phyloP scores from a whole-genome alignment of 1,140 invertebrate genomes.

The Condylostylus longicornis region DNA sequence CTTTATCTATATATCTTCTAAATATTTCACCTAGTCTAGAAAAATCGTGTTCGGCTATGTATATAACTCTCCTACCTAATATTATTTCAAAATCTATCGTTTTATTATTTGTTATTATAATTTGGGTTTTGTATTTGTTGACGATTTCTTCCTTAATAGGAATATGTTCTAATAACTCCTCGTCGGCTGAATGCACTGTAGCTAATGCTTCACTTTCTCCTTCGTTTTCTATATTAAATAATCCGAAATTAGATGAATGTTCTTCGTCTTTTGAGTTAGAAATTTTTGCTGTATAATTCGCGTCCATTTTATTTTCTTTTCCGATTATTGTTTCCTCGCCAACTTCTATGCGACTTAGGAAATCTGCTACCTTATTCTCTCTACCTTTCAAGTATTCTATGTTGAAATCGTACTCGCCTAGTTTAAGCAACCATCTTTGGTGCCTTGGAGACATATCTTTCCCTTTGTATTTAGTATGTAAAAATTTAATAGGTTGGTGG shows the following conservation, averaged over 20 bases:
- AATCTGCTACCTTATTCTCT: conserved; percentile 7
- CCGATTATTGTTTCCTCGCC: conserved; percentile 1
- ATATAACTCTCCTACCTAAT: conserved; percentile 1
- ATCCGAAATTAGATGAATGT: no score
- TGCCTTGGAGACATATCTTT: conserved; percentile 5
- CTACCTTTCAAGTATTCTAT: conserved; percentile 8
- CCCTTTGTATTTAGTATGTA: conserved; percentile 13
- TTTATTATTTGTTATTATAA: background rate
- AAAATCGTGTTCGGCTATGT: conserved; percentile 1
- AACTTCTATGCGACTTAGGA: conserved; percentile 6
- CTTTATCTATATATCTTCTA: conserved; percentile 4
- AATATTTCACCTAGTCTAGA: conserved; percentile 4
- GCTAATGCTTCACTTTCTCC: background rate
- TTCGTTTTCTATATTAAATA: background rate
- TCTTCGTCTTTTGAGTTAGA: no score
- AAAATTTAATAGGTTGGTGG: conserved; percentile 36
- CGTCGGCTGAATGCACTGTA: conserved; percentile 1
- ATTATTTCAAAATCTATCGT: background rate
- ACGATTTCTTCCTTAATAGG: no score
- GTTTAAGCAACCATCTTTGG: conserved; percentile 6
- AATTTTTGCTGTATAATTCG: no score
- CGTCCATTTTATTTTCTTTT: no score
- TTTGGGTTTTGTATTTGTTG: background rate
- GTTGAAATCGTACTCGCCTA: conserved; percentile 5
- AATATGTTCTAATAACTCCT: no score